Evolutionary conservation across 2,888 invertebrate species (phyloP).

Genomic region (Balanococcus diminutus): DNA sequence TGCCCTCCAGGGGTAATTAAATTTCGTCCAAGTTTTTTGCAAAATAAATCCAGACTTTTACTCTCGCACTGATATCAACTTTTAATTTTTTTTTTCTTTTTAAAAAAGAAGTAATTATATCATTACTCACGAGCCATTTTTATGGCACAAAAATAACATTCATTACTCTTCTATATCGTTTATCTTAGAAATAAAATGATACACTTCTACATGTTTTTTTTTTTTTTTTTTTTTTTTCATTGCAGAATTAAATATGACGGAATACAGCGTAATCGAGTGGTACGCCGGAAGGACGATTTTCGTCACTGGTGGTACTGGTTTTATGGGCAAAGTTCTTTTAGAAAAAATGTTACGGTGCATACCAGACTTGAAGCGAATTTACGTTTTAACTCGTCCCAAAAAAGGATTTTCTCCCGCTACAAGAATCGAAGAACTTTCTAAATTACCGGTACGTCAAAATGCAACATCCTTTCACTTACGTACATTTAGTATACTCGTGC

Average conservation of each 20-base stretch:
- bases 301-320: constrained; percentile 88
- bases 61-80: background rate
- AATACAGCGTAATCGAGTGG: constrained; percentile 58
- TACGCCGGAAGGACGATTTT: constrained; percentile 65
- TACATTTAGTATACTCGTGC: too few relatives aligned
- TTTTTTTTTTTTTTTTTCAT: background rate
- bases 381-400: constrained; percentile 66
- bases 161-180: background rate
- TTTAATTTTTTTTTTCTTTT: background rate
- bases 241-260: constrained; percentile 49
- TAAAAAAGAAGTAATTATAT: background rate
- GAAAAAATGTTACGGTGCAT: constrained; percentile 61
- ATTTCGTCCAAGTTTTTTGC: background rate
- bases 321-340: constrained; percentile 60
- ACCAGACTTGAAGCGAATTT: constrained; percentile 64
- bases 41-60: background rate
- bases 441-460: constrained; percentile 63
- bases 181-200: background rate
- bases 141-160: background rate
- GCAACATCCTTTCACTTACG: background rate
- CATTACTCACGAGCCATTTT: background rate
- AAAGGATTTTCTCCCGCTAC: constrained; percentile 66
- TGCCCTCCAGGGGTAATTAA: background rate
- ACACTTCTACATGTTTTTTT: background rate
- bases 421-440: constrained; percentile 67